Evolutionary conservation across 2,888 invertebrate species (phyloP), one percentile per base, ranked within the genome.

Genomic region (Herminia tarsipennalis): DNA sequence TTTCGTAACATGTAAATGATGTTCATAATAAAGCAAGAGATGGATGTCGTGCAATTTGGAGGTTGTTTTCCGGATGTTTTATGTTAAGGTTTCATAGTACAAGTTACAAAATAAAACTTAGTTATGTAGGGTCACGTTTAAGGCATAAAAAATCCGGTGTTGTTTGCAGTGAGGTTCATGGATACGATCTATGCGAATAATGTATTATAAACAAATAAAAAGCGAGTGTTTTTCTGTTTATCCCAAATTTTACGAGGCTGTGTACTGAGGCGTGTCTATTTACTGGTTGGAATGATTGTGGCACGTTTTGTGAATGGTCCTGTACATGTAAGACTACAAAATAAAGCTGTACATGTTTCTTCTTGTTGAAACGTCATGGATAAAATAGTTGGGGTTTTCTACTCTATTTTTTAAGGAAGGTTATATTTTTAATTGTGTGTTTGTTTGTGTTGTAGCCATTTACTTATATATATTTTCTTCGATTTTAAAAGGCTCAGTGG

Each of bases 191-290:
- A 57, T 55, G 63, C 56, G 73, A 73, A 60, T 71, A 71, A 75
- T 73, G 73, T 74, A 77, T 70, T 69, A 75, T 71, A 73, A 73
- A 77, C 72, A 76, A 76, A 77, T 76, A 70, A 71, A 73, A 70
- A 55, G 51, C 40, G 66, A 70, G 68, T 69, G 70, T 70, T 70
- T 71, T 70, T 68, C 52, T 68, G 67, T 71, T 68, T 69, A 62
- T 68, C 62, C 65, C 53, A 44, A 60, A 62, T 69, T 67, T 70
- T 69, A 61, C 41, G 64, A 52, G 63, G 27, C 18, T 42, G 55
- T 52, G 41, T 29, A 50, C 35, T 35, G 18, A 41, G 39, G 12
- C 39, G 38, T 32, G 25, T 50, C 37, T 41, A 48, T 66, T 49
- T 61, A 48, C 55, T 34, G 32, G 49, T 30, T 32, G 35, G 36